Conservation (phyloP, 2,797 vertebrate species). For the Myotis vivesi region DNA sequence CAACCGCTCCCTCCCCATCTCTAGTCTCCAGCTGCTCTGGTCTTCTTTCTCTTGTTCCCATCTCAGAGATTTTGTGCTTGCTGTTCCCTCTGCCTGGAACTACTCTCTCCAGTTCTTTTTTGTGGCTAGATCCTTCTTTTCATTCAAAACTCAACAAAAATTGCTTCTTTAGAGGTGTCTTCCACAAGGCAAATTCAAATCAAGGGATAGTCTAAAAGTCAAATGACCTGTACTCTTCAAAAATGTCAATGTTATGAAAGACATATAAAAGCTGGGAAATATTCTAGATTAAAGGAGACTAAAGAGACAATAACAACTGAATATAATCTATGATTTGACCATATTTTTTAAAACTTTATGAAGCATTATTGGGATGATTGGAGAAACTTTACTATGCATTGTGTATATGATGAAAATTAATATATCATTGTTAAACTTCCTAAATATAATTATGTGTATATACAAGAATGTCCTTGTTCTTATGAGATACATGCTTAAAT, state of each 20-base stretch:
- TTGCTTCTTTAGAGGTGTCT: not conserved
- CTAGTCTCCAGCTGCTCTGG: not conserved
- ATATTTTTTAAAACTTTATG: not conserved
- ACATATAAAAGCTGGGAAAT: not conserved
- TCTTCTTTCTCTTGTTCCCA: not conserved
- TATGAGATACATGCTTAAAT: not conserved
- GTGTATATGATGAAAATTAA: not conserved
- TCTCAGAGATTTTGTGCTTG: not conserved
- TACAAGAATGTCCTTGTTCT: not conserved
- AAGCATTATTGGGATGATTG: not conserved
- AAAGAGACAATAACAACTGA: slow-evolving; percentile 25
- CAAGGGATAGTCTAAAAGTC: slow-evolving; percentile 15
- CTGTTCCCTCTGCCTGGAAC: slow-evolving; percentile 12
- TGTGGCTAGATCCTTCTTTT: not conserved
- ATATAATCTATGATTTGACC: not conserved
- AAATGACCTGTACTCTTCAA: not conserved
- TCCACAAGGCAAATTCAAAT: slow-evolving; percentile 30
- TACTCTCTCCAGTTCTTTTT: slow-evolving; percentile 38
- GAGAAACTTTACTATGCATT: slow-evolving; percentile 12
- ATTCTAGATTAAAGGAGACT: slow-evolving; percentile 28
- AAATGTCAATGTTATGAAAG: slow-evolving; percentile 17
- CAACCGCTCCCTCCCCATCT: not conserved
- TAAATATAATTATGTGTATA: not conserved
- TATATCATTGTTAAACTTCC: slow-evolving; percentile 1
- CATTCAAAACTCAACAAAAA: slow-evolving; percentile 13